phyloP scores from a whole-genome alignment of 2,797 vertebrate species.

The Rhinichthys osculus region DNA sequence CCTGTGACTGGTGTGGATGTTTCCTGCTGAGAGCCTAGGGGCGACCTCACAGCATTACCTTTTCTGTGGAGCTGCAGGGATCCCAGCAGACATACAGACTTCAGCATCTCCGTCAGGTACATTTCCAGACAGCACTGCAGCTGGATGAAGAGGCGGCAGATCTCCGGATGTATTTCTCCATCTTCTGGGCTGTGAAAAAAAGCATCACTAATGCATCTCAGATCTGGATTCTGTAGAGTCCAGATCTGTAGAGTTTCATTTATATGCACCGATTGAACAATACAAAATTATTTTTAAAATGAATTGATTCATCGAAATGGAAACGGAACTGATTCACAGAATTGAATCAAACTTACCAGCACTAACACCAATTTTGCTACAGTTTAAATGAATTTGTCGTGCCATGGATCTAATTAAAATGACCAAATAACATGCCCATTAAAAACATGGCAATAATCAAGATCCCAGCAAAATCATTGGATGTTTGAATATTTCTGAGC shows the following conservation, averaged over 20 bases:
- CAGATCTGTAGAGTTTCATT: too few species aligned
- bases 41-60: constrained; percentile 76
- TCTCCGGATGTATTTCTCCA: constrained; percentile 97
- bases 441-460: background rate
- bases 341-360: background rate
- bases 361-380: background rate
- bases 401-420: background rate
- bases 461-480: background rate
- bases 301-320: background rate
- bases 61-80: constrained; percentile 96
- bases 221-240: constrained; percentile 33
- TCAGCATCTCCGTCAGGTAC: constrained; percentile 99
- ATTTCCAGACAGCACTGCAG: constrained; percentile 98
- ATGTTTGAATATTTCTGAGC: constrained; percentile 10
- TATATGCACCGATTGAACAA: background rate
- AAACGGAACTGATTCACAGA: background rate
- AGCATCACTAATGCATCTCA: constrained; percentile 40
- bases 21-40: background rate
- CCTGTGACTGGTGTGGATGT: background rate
- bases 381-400: background rate
- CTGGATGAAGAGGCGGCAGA: constrained; percentile 97
- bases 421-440: background rate
- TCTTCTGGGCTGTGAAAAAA: constrained; percentile 89
- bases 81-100: constrained; percentile 94
- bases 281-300: background rate